These are phyloP conservation scores for Nyctibius bracteatus DNA, from an alignment of 2,113 vertebrate species.

Conservation along the genomic window DNA sequence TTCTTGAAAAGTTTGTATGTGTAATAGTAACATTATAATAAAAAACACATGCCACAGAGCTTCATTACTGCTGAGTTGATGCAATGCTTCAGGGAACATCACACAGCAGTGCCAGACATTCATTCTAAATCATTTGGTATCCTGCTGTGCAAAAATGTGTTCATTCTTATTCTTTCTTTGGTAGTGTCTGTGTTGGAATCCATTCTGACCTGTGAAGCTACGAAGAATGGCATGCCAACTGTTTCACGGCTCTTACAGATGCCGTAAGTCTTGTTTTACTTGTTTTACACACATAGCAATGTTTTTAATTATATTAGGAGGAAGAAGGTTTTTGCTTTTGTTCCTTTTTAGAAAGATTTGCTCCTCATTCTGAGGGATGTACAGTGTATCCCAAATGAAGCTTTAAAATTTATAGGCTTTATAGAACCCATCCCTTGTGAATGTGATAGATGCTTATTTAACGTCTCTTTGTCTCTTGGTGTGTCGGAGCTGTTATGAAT, in stretches of 20 bases:
- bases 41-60: slow-evolving; percentile 20
- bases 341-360: background rate
- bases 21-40: background rate
- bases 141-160: slow-evolving; percentile 60
- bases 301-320: background rate
- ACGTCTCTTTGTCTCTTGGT: background rate
- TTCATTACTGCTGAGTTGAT: slow-evolving; percentile 36
- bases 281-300: background rate
- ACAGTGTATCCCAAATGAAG: background rate
- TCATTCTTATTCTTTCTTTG: background rate
- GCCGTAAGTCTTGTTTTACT: slow-evolving; percentile 80
- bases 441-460: too few species aligned
- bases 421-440: too few species aligned
- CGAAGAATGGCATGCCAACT: slow-evolving; percentile 91
- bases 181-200: slow-evolving; percentile 92
- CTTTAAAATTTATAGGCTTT: background rate
- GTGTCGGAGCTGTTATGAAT: background rate
- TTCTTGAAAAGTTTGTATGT: slow-evolving; percentile 52
- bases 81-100: background rate
- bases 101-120: slow-evolving; percentile 18
- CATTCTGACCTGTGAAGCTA: slow-evolving; percentile 92
- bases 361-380: background rate
- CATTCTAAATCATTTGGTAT: slow-evolving; percentile 29
- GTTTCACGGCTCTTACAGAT: slow-evolving; percentile 88
- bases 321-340: background rate